Percentiles rank a stretch among this genome's conserved stretches.
These are phyloP conservation scores for Tethea ocularis DNA, from an alignment of 2,888 invertebrate species.

Conservation along the genomic window DNA sequence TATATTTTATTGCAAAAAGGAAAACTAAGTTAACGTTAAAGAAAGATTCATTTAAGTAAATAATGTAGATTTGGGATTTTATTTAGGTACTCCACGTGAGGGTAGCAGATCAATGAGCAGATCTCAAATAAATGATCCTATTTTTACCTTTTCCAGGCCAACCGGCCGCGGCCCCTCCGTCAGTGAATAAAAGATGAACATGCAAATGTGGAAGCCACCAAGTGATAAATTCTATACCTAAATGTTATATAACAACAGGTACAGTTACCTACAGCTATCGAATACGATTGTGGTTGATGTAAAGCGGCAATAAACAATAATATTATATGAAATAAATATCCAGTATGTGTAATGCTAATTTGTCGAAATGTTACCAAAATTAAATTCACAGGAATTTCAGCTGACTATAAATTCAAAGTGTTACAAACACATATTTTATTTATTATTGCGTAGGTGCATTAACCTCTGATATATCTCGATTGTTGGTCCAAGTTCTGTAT, in stretches of 20 bases:
- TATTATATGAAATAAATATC: neutral
- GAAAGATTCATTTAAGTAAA: neutral
- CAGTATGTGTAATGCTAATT: neutral
- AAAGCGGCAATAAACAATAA: neutral
- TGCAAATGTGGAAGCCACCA: slow-evolving; percentile 42
- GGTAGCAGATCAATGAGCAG: slow-evolving; percentile 27
- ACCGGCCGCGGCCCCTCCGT: slow-evolving; percentile 28
- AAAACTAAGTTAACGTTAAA: neutral
- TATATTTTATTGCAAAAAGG: slow-evolving; percentile 6
- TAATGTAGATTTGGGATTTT: slow-evolving; percentile 25
- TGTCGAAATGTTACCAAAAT: neutral
- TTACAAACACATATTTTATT: neutral
- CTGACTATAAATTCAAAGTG: neutral
- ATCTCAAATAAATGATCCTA: slow-evolving; percentile 45
- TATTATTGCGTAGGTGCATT: neutral
- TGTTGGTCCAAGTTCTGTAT: neutral
- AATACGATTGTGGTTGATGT: too few species aligned
- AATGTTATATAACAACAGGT: too few species aligned
- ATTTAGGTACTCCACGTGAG: slow-evolving; percentile 28
- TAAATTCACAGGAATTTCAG: neutral
- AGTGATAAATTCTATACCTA: neutral
- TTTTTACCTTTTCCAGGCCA: slow-evolving; percentile 43
- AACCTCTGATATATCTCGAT: neutral
- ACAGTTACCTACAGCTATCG: too few species aligned
- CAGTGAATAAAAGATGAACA: slow-evolving; percentile 59